Evolutionary conservation across 2,797 vertebrate species (phyloP), one percentile per base, ranked within the genome.

Genomic region (Spea hammondii): DNA sequence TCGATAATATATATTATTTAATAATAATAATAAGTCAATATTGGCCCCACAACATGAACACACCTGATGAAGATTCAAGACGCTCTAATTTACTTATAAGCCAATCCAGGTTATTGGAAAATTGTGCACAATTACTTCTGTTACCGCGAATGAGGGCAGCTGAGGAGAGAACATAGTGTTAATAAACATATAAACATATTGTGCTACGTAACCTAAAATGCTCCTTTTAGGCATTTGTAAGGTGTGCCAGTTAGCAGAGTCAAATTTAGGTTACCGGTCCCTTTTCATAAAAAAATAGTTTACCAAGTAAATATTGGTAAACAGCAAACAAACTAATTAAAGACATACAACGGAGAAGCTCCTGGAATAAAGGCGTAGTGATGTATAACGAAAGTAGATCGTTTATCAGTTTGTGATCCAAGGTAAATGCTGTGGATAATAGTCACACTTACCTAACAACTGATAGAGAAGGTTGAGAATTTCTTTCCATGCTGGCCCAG

Each of bases 51-150:
- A n/a, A 65, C 45, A 5, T 54, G n/a, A 67, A 77, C 88, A 88
- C 89, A 99, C 98, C 98, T 93, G 98, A 99, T 51, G 97, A 98
- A 76, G 98, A 99, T 90, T 98, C 98, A 85, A 99, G 87, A 88
- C 97, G 93, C 86, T 99, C 97, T 91, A 99, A 88, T 91, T 99
- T 99, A 89, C 95, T 98, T 86, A 99, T 97, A 80, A 99, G 91
- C 98, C 98, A 99, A 83, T 99, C 97, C 48, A 99, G 91, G 86
- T 97, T 99, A 85, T 96, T 94, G 68, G 98, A 99, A 90, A 99
- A 99, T 85, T 99, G 96, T 53, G 98, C 96, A 78, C 98, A 99
- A 70, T 98, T 99, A 86, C 96, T 99, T 84, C 97, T 93, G 87
- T 99, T 99, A 72, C 98, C 97, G 86, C 92, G 92, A 84, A 99